A percentile compares a stretch with the other conserved stretches of the same genome.
phyloP scores from a whole-genome alignment of 2,113 vertebrate species.

The Triplophysa rosa region DNA sequence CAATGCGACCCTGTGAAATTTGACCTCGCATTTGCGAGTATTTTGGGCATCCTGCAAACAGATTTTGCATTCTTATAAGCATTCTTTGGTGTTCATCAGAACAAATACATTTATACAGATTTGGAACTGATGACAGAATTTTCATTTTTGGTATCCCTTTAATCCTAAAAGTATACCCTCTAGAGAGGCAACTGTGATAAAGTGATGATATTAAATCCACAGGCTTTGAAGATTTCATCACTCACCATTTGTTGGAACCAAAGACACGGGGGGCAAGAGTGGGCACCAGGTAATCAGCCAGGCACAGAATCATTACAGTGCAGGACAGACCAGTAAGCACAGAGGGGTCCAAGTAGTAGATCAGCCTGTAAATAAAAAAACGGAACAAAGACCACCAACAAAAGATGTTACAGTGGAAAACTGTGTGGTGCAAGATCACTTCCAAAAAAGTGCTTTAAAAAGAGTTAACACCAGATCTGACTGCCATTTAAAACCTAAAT shows the following conservation, averaged over 20 bases:
- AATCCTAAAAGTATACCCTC: no score
- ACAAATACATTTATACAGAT: no score
- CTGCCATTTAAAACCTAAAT: no score
- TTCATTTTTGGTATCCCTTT: no score
- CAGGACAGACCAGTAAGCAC: constrained; percentile 95
- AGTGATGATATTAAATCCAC: neutral
- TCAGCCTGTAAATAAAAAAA: constrained; percentile 74
- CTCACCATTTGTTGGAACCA: constrained; percentile 95
- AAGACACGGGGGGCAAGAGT: constrained; percentile 92
- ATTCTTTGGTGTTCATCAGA: no score
- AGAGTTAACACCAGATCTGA: no score
- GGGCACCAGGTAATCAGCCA: constrained; percentile 97
- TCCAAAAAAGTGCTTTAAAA: no score
- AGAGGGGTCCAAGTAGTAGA: constrained; percentile 95
- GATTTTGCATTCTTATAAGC: no score
- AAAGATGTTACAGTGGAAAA: neutral
- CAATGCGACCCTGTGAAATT: no score
- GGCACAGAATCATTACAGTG: constrained; percentile 89
- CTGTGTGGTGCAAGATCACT: neutral
- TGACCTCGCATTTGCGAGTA: no score
- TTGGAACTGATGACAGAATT: no score
- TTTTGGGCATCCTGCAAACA: no score
- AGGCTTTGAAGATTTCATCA: neutral
- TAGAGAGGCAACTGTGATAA: neutral
- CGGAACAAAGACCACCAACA: neutral